phyloP scores from a whole-genome alignment of 2,113 vertebrate species.

The Psophia crepitans region DNA sequence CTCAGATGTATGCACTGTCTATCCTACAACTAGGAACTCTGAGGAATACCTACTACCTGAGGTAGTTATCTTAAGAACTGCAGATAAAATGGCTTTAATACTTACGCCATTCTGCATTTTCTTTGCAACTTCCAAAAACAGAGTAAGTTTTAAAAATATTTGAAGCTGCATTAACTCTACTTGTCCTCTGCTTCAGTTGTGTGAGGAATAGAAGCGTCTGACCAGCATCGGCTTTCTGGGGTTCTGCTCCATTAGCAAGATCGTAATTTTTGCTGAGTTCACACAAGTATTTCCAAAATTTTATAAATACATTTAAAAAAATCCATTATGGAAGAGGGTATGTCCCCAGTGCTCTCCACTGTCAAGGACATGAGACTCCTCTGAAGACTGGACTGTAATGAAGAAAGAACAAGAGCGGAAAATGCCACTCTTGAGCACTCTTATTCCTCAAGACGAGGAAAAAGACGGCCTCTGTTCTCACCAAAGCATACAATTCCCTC shows the following conservation, averaged over 20 bases:
- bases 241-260: neutral
- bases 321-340: neutral
- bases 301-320: neutral
- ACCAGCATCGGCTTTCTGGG: rapidly evolving
- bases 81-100: neutral
- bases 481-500: neutral
- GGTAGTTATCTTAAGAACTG: neutral
- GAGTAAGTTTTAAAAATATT: neutral
- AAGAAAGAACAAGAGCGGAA: neutral
- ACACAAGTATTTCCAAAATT: neutral
- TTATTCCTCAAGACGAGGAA: neutral
- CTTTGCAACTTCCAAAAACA: neutral
- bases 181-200: neutral
- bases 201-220: neutral
- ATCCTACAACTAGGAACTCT: neutral
- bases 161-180: neutral
- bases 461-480: neutral
- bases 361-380: neutral
- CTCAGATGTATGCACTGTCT: neutral
- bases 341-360: neutral
- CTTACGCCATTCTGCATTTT: neutral
- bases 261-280: neutral
- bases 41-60: neutral
- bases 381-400: neutral
- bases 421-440: neutral